Evolutionary conservation across 2,113 vertebrate genomes (phyloP), one percentile per base, ranked within the genome.

Genomic region (Emydura subglobosa): DNA sequence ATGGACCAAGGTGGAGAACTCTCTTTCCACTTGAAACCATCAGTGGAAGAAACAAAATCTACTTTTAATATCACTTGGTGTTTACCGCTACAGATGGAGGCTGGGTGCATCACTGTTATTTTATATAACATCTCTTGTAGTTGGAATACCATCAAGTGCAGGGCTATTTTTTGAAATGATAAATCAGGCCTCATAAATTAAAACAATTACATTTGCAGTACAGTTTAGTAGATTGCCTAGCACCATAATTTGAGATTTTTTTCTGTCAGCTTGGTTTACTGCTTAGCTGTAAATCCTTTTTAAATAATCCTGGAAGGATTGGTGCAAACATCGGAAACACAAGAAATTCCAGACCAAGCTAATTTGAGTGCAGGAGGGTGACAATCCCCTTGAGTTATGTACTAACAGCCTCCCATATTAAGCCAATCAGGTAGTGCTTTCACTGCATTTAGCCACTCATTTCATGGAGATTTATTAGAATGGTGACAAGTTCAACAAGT

Each of bases 121-220:
- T 54, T 17, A 50, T 34, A 89, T 29, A 90, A 83, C 65, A 96
- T 82, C 93, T 74, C 8, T 88, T 92, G 76, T 54, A 85, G 76
- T 89, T 79, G 42, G 86, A 93, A 89, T 68, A 34, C 47, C 78
- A 81, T 50, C 34, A 89, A 89, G 39, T 59, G 51, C 21, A 82
- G 49, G 44, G 55, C 24, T 94, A 86, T 95, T 91, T 84, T 93
- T 88, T 86, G 85, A 95, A 44, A n/a, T 55, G 34, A 82, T 98
- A 95, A 97, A 98, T 98, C 96, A 97, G 49, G 65, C 49, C 54
- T 86, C 79, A 27, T 96, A 96, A 98, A 93, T 87, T 47, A 96
- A 96, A 97, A 79, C 13, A 78, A 96, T 96, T 96, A 90, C 79
- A 49, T n/a, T 55, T 44, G 29, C 81, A 91, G 79, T 27, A 59